Evolutionary conservation across 2,888 invertebrate genomes (phyloP).

Genomic region (Zeuzera pyrina): DNA sequence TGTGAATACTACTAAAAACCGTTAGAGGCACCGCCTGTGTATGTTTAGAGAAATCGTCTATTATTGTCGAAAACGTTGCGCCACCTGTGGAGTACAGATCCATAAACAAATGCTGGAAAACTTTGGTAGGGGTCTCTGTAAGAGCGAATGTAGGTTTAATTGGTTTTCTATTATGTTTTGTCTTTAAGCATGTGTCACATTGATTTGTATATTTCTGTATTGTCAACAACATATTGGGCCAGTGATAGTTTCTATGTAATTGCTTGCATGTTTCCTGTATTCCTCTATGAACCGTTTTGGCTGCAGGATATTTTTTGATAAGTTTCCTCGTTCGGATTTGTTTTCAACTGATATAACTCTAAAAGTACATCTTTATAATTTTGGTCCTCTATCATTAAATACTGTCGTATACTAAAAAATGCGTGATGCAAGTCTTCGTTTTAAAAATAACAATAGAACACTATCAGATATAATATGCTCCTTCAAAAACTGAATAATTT

Average conservation of each 20-base stretch:
- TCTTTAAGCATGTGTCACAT: conserved; percentile 21
- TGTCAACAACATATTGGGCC: conserved; percentile 16
- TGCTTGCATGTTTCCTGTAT: conserved; percentile 16
- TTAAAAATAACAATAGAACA: too few species aligned
- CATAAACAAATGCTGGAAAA: too few species aligned
- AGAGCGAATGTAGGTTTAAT: too few species aligned
- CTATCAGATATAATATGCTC: conserved; percentile 10
- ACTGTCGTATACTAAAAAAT: conserved; percentile 2
- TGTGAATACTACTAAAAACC: conserved; percentile 15
- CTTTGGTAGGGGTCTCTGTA: too few species aligned
- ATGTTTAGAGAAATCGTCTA: conserved; percentile 22
- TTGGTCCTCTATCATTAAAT: conserved; percentile 1
- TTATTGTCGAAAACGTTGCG: conserved; percentile 17
- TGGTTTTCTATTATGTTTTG: too few species aligned
- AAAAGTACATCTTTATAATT: neutral
- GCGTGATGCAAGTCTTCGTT: too few species aligned
- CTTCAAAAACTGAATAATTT: conserved; percentile 9
- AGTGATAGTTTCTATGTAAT: conserved; percentile 16
- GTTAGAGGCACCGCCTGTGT: conserved; percentile 18
- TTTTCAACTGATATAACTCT: neutral
- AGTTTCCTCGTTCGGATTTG: neutral
- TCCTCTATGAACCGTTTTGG: conserved; percentile 10
- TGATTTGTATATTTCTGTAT: conserved; percentile 21
- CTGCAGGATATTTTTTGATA: conserved; percentile 8
- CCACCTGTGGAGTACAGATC: conserved; percentile 6